Evolutionary conservation across 2,797 vertebrate species (phyloP), one percentile per base, ranked within the genome.

Genomic region (Helarctos malayanus): DNA sequence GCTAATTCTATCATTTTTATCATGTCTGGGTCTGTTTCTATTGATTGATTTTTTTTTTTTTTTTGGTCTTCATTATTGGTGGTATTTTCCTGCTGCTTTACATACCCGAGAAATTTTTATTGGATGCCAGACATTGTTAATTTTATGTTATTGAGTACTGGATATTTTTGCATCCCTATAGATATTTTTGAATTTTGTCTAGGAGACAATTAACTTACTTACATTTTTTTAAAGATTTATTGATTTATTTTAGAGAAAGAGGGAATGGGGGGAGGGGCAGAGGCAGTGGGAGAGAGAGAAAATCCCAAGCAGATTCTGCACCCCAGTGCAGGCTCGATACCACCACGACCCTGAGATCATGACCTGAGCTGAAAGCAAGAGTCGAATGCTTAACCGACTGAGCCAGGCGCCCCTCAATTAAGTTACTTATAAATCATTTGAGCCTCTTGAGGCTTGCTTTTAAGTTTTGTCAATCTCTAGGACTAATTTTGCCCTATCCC

Each of bases 1-100:
- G 86, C 23, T 76, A 91, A 95, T 41, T 93, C 89, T 86, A 82
- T 63, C 59, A 71, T 56, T 54, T 84, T 19, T 85, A 35, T 68
- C 38, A 75, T 78, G 92, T 90, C 61, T 73, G 47, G n/a, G 25
- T 73, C 56, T 83, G 35, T 88, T 83, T 86, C 52, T 78, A 41
- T 12, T 59, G 41, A 85, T 5, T 78, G 14, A 68, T 41, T 27
- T 80, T 65, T 73, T 25, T 13, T 69, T 69, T 16, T 7, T 25
- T 13, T 69, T 16, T 7, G 1, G 9, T 57, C 45, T 41, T 84
- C 14, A 85, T 59, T 85, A 57, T 54, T 25, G 86, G 23, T 80
- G n/a, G 8, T 59, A 68, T 94, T 87, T 82, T 81, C 69, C 61
- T 95, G 38, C 19, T 85, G n/a, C 59, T 73, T 73, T 88, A 52